These are phyloP conservation scores for Salvelinus sp. DNA, from an alignment of 2,113 vertebrate genomes.

Conservation along the genomic window DNA sequence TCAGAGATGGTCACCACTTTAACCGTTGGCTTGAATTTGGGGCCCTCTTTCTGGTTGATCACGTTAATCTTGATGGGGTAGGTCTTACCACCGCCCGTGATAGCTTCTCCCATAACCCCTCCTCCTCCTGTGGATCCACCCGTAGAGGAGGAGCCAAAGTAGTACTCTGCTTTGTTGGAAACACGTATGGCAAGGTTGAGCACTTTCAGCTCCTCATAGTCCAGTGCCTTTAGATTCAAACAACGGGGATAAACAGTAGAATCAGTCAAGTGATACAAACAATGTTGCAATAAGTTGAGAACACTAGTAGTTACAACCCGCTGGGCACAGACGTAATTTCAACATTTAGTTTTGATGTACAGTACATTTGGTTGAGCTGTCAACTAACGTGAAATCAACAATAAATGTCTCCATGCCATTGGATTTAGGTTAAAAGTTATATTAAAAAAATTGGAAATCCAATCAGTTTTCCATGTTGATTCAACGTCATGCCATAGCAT, in stretches of 20 bases:
- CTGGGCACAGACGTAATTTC: no score
- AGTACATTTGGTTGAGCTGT: no score
- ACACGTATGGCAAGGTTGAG: slow-evolving; percentile 78
- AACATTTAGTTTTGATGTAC: no score
- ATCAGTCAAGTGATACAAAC: not conserved
- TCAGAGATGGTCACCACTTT: slow-evolving; percentile 73
- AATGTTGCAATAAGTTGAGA: not conserved
- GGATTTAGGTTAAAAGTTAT: no score
- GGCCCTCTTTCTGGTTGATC: slow-evolving; percentile 81
- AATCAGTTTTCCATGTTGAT: no score
- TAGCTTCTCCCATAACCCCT: not conserved
- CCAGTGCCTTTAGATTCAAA: slow-evolving; percentile 74
- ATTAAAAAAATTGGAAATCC: no score
- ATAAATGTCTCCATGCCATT: no score
- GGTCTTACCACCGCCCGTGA: not conserved
- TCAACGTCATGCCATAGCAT: no score
- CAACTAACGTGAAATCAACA: no score
- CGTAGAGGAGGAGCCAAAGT: slow-evolving; percentile 48
- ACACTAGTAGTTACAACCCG: not conserved
- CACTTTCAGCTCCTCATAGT: slow-evolving; percentile 81
- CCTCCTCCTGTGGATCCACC: not conserved
- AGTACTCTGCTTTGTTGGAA: slow-evolving; percentile 82
- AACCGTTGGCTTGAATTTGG: slow-evolving; percentile 77
- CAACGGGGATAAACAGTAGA: slow-evolving; percentile 26
- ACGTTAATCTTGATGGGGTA: slow-evolving; percentile 79